These are phyloP conservation scores for Synanthedon tipuliformis DNA, from an alignment of 2,888 invertebrate genomes.

Conservation along the genomic window DNA sequence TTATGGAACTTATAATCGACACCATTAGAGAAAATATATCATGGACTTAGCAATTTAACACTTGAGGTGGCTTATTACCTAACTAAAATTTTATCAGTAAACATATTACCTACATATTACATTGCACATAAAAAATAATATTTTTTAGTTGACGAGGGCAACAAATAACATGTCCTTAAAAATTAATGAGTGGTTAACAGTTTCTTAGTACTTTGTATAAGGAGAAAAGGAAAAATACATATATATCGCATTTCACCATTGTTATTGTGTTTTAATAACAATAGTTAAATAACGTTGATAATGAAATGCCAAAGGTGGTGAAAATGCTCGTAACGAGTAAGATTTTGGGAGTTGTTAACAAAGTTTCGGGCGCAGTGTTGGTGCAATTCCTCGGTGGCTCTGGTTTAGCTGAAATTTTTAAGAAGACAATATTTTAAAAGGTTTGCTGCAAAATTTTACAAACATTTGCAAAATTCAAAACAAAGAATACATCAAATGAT, in stretches of 20 bases:
- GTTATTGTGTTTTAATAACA: too few relatives aligned
- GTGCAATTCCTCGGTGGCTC: slow-evolving; percentile 56
- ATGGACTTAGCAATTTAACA: slow-evolving; percentile 59
- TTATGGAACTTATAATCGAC: slow-evolving; percentile 36
- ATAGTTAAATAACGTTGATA: background rate
- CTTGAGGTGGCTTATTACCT: slow-evolving; percentile 49
- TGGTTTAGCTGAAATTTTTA: slow-evolving; percentile 42
- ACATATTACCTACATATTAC: slow-evolving; percentile 31
- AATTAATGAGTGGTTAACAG: too few relatives aligned
- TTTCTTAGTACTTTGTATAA: too few relatives aligned
- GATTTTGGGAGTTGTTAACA: slow-evolving; percentile 7
- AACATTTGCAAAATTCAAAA: too few relatives aligned
- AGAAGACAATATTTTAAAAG: too few relatives aligned
- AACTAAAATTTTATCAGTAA: slow-evolving; percentile 45
- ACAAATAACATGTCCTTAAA: background rate
- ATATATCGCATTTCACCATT: too few relatives aligned
- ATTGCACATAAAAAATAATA: slow-evolving; percentile 48
- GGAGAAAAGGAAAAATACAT: too few relatives aligned
- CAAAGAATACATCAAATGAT: too few relatives aligned
- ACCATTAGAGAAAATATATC: slow-evolving; percentile 23
- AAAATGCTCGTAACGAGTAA: slow-evolving; percentile 1
- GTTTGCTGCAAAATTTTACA: too few relatives aligned
- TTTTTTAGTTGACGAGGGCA: background rate
- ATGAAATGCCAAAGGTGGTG: slow-evolving; percentile 4
- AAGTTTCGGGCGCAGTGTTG: slow-evolving; percentile 24